These are phyloP conservation scores for Phortica okadai DNA, from an alignment of 2,888 invertebrate species.

Conservation along the genomic window DNA sequence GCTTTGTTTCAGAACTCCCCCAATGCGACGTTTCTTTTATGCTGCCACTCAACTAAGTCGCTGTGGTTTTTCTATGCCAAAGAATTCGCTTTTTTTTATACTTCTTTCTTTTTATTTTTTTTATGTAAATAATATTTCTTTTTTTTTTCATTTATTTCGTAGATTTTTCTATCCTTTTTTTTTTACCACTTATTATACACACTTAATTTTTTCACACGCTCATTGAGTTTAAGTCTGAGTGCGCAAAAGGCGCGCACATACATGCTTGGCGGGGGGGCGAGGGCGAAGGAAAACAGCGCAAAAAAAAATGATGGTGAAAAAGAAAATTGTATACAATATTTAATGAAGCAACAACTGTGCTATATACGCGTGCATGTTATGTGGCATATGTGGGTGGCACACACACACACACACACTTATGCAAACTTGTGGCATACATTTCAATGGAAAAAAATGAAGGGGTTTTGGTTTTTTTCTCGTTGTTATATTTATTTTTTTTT, in stretches of 20 bases:
- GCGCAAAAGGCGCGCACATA: too few species aligned
- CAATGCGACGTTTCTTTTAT: constrained; percentile 54
- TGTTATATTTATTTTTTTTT: neutral
- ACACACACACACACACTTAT: constrained; percentile 8
- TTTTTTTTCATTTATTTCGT: constrained; percentile 49
- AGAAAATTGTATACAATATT: neutral
- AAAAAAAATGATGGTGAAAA: neutral
- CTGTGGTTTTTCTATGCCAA: constrained; percentile 62
- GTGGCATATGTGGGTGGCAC: neutral
- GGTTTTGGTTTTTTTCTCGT: neutral
- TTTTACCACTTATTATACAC: neutral
- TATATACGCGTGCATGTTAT: neutral
- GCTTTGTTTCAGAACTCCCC: constrained; percentile 22
- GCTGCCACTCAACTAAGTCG: too few species aligned
- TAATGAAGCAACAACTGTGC: constrained; percentile 24
- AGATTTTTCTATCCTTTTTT: constrained; percentile 29
- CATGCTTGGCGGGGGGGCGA: too few species aligned
- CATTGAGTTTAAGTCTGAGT: constrained; percentile 12
- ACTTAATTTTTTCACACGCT: constrained; percentile 23
- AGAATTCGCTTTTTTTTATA: constrained; percentile 43
- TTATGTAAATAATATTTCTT: constrained; percentile 32
- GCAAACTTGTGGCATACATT: constrained; percentile 29
- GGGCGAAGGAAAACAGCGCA: neutral
- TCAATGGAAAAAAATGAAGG: neutral
- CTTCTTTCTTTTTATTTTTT: constrained; percentile 34